These are phyloP conservation scores for Holothuria leucospilota DNA, from an alignment of 53 echinoderm and acorn worm species.

Conservation along the genomic window DNA sequence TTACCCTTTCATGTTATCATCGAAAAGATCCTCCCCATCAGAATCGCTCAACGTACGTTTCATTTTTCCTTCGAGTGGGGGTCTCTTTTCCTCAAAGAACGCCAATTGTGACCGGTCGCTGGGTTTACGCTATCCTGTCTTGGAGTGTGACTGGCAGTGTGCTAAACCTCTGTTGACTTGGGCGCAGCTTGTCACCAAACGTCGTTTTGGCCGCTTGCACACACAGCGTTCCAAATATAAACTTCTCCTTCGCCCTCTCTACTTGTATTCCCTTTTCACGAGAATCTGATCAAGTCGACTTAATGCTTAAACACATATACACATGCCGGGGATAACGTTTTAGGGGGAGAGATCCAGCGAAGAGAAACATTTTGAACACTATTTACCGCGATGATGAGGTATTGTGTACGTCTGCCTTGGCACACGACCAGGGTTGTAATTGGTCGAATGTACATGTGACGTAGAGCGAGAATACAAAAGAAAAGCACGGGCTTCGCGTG, in stretches of 20 bases:
- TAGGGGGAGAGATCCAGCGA: no score
- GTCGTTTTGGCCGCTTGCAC: slow-evolving; percentile 40
- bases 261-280: no score
- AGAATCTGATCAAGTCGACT: no score
- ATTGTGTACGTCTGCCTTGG: slow-evolving; percentile 1
- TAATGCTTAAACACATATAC: no score
- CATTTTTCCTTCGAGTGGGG: slow-evolving; percentile 59
- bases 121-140: background rate
- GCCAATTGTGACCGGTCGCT: background rate
- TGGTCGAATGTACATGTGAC: slow-evolving; percentile 34
- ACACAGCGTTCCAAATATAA: slow-evolving; percentile 36
- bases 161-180: slow-evolving; percentile 24
- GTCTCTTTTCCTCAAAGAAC: slow-evolving; percentile 7
- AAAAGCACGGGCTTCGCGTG: slow-evolving; percentile 6
- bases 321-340: no score
- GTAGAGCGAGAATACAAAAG: slow-evolving; percentile 37
- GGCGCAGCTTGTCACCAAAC: slow-evolving; percentile 9
- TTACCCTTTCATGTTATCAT: slow-evolving; percentile 97
- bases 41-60: slow-evolving; percentile 96
- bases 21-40: slow-evolving; percentile 93
- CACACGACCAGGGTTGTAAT: slow-evolving; percentile 39
- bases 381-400: no score
- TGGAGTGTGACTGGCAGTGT: slow-evolving; percentile 19
- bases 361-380: no score
- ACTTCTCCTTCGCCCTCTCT: background rate